These are phyloP conservation scores for Neomonachus schauinslandi DNA, from an alignment of 2,113 vertebrate genomes.

Conservation along the genomic window DNA sequence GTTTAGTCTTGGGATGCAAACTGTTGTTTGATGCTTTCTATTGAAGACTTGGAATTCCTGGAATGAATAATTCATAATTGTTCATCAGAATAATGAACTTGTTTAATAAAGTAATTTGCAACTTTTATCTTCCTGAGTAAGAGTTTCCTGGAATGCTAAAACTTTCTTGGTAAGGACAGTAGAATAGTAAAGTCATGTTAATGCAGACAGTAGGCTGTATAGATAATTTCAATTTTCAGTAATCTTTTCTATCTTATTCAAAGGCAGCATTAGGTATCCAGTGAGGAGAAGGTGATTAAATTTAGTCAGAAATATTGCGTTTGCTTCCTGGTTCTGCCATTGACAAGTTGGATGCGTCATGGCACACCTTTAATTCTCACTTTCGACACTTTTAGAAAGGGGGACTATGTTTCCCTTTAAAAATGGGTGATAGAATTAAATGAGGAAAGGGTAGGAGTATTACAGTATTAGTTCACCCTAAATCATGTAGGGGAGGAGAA, in stretches of 20 bases:
- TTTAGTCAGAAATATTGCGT: conserved; percentile 4
- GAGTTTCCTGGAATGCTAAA: neutral
- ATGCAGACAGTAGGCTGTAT: neutral
- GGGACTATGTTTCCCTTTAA: neutral
- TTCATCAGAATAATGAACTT: neutral
- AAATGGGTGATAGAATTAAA: neutral
- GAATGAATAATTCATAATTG: neutral
- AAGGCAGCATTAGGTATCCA: conserved; percentile 11
- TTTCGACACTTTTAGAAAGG: neutral
- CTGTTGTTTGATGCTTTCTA: neutral
- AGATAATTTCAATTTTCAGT: neutral
- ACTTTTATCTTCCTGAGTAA: neutral
- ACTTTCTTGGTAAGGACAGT: neutral
- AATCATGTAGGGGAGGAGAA: neutral
- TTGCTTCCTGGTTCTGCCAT: neutral
- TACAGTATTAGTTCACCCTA: neutral
- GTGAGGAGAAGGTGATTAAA: neutral
- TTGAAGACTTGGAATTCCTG: neutral
- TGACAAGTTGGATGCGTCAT: conserved; percentile 13
- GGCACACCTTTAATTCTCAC: neutral
- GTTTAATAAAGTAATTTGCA: neutral
- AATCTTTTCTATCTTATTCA: conserved; percentile 24
- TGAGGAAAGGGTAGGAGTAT: neutral
- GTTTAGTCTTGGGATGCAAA: neutral
- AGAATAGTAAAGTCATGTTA: neutral